Percentiles rank a stretch among this genome's conserved stretches.
phyloP scores from a whole-genome alignment of 2,888 invertebrate species.

The Dicycla oo region DNA sequence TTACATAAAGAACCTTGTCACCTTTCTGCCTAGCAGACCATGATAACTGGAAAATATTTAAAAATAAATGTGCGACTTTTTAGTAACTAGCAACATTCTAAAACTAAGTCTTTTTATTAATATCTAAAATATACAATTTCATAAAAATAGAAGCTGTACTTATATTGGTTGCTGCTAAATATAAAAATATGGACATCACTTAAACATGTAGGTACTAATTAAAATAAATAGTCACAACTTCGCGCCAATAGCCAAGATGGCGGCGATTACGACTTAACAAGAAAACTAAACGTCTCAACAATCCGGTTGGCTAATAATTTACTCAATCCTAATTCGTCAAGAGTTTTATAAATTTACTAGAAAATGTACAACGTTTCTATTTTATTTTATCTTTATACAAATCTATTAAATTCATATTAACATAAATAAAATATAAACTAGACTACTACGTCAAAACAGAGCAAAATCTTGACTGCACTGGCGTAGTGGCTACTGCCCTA shows the following conservation, averaged over 20 bases:
- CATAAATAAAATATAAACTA: constrained; percentile 32
- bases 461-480: constrained; percentile 33
- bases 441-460: constrained; percentile 25
- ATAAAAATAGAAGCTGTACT: constrained; percentile 44
- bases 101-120: constrained; percentile 42
- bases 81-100: constrained; percentile 33
- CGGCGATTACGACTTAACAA: constrained; percentile 45
- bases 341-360: constrained; percentile 15
- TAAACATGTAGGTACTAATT: constrained; percentile 61
- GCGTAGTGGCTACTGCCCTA: constrained; percentile 6
- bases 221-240: constrained; percentile 62
- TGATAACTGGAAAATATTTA: constrained; percentile 14
- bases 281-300: constrained; percentile 20
- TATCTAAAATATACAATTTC: constrained; percentile 52
- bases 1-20: constrained; percentile 18
- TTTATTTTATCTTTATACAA: constrained; percentile 28
- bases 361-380: constrained; percentile 37
- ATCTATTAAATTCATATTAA: constrained; percentile 32
- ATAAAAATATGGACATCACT: constrained; percentile 62
- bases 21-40: constrained; percentile 18
- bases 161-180: constrained; percentile 43
- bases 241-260: constrained; percentile 53
- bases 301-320: constrained; percentile 18
- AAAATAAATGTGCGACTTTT: constrained; percentile 30
- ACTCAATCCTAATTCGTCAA: constrained; percentile 19